Conservation (phyloP, 2,888 invertebrate genomes). For the Pterostichus niger region DNA sequence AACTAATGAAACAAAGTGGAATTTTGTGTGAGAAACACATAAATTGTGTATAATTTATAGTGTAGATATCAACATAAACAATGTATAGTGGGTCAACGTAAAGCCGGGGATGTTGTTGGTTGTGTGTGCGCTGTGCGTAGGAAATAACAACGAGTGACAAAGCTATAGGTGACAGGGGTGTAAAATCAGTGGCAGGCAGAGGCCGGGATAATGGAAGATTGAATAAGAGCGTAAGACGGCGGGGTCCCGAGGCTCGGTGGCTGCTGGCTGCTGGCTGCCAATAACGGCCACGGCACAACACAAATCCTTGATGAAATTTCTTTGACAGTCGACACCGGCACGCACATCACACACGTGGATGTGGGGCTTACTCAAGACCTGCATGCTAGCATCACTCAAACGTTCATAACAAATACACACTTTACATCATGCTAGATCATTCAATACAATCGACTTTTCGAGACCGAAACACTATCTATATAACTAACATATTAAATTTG, state of each 20-base stretch:
- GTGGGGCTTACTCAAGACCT: not conserved
- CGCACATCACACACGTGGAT: constrained; percentile 37
- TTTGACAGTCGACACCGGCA: constrained; percentile 67
- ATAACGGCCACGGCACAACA: constrained; percentile 45
- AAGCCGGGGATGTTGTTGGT: not conserved
- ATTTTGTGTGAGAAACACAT: not conserved
- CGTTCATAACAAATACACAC: too few relatives aligned
- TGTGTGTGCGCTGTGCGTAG: constrained; percentile 5
- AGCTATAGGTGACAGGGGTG: constrained; percentile 74
- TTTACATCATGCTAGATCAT: too few relatives aligned
- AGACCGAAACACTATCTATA: too few relatives aligned
- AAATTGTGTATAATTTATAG: constrained; percentile 39
- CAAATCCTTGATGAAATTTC: constrained; percentile 70
- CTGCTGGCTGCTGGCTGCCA: constrained; percentile 47
- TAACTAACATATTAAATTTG: too few relatives aligned
- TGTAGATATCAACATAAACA: constrained; percentile 26
- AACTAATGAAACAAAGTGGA: too few relatives aligned
- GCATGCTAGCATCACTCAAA: not conserved
- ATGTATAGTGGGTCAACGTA: constrained; percentile 33
- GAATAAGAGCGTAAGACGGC: constrained; percentile 73
- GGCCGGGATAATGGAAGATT: constrained; percentile 74
- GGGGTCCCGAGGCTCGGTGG: not conserved
- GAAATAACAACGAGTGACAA: constrained; percentile 73
- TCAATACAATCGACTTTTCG: too few relatives aligned
- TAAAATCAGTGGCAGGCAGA: constrained; percentile 72